A percentile compares a stretch with the other conserved stretches of the same genome.
phyloP scores from a whole-genome alignment of 2,888 invertebrate species.

The Limnephilus marmoratus region DNA sequence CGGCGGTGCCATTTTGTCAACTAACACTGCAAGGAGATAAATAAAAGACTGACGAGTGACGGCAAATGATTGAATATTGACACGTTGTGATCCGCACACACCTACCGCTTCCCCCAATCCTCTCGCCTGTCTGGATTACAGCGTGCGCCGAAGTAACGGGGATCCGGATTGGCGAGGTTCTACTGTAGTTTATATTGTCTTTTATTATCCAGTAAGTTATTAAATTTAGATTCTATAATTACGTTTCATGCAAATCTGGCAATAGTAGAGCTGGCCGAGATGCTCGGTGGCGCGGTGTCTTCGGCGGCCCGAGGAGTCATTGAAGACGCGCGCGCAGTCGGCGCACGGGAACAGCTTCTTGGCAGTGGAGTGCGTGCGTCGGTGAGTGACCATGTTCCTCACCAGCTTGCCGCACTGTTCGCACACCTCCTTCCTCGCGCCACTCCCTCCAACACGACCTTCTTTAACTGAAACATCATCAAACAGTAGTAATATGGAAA shows the following conservation, averaged over 20 bases:
- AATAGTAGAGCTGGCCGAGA: conserved; percentile 71
- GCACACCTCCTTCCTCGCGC: conserved; percentile 34
- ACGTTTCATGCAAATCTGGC: conserved; percentile 74
- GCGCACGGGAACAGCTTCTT: conserved; percentile 47
- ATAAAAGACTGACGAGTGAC: no score
- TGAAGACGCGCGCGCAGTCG: conserved; percentile 67
- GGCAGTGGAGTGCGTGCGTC: conserved; percentile 14
- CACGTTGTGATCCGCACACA: no score
- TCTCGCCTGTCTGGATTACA: no score
- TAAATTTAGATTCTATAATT: conserved; percentile 56
- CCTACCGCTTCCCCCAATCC: no score
- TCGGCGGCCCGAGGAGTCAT: conserved; percentile 68
- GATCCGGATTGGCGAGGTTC: no score
- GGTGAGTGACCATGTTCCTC: conserved; percentile 40
- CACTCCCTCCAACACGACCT: background rate
- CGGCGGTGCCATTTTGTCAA: no score
- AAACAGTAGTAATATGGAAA: no score
- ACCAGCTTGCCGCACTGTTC: conserved; percentile 57
- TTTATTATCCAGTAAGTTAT: no score
- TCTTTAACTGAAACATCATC: background rate
- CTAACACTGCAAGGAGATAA: no score
- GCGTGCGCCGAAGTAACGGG: no score
- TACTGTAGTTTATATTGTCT: no score
- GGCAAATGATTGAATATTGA: no score
- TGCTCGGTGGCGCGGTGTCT: conserved; percentile 72